Evolutionary conservation across 1,140 invertebrate genomes (phyloP).

Genomic region (Sarcophaga peregrina): DNA sequence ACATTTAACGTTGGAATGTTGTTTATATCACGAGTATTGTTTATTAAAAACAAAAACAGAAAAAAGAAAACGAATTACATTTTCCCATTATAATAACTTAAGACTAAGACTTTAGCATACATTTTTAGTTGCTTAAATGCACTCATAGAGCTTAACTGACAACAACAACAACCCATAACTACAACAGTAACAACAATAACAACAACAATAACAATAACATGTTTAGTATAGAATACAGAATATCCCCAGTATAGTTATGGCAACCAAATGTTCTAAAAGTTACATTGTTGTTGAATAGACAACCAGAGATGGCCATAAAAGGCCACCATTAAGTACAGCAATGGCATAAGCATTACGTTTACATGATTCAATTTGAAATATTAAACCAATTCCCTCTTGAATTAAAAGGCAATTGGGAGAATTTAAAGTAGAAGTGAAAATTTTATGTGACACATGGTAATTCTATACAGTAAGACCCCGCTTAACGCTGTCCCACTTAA

Average conservation of each 20-base stretch:
- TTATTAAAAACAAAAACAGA: not conserved
- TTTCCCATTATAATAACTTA: conserved; percentile 25
- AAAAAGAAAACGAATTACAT: not conserved
- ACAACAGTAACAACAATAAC: no score
- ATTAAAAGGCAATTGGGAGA: no score
- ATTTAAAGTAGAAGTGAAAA: no score
- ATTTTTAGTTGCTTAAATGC: not conserved
- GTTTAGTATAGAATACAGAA: no score
- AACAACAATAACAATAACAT: no score
- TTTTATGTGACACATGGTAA: no score
- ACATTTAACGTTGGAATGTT: conserved; percentile 22
- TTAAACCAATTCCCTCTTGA: no score
- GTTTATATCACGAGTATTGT: conserved; percentile 27
- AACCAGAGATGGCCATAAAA: not conserved
- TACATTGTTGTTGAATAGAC: not conserved
- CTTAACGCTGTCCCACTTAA: no score
- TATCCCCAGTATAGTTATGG: not conserved
- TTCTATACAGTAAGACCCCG: no score
- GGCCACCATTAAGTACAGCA: not conserved
- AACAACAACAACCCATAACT: no score
- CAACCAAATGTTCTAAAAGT: not conserved
- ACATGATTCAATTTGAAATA: no score
- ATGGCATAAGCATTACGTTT: not conserved
- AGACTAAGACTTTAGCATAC: not conserved
- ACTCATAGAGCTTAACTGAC: no score